These are phyloP conservation scores for Nothura maculosa DNA, from an alignment of 2,797 vertebrate genomes.

Conservation along the genomic window DNA sequence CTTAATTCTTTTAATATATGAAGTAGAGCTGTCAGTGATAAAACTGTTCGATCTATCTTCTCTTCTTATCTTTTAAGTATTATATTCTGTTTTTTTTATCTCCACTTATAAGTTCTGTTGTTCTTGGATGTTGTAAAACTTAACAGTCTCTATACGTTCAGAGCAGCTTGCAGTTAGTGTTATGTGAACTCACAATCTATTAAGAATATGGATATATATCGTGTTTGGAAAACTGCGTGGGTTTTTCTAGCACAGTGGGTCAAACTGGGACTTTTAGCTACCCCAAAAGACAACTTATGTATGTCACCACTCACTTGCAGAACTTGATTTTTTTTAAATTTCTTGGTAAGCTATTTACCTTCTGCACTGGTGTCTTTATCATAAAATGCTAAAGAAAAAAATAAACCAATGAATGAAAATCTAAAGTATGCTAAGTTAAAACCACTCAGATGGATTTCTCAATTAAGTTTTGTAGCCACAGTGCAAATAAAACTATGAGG, in stretches of 20 bases:
- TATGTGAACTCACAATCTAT: background rate
- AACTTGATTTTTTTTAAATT: background rate
- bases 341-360: background rate
- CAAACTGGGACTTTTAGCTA: background rate
- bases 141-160: background rate
- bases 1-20: background rate
- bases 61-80: background rate
- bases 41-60: background rate
- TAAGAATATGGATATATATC: slow-evolving; percentile 2
- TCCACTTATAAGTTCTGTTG: background rate
- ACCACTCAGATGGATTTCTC: background rate
- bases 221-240: background rate
- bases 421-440: background rate
- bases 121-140: slow-evolving; percentile 21
- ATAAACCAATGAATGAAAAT: accelerated
- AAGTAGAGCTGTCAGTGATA: background rate
- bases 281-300: background rate
- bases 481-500: background rate
- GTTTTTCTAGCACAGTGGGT: background rate
- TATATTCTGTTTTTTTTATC: background rate
- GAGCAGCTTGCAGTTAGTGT: slow-evolving; percentile 31
- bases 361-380: background rate
- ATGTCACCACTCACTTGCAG: background rate
- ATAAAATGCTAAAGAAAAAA: background rate
- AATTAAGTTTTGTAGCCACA: background rate